Evolutionary conservation across 2,888 invertebrate species (phyloP), one percentile per base, ranked within the genome.

Genomic region (Aquatica leii): DNA sequence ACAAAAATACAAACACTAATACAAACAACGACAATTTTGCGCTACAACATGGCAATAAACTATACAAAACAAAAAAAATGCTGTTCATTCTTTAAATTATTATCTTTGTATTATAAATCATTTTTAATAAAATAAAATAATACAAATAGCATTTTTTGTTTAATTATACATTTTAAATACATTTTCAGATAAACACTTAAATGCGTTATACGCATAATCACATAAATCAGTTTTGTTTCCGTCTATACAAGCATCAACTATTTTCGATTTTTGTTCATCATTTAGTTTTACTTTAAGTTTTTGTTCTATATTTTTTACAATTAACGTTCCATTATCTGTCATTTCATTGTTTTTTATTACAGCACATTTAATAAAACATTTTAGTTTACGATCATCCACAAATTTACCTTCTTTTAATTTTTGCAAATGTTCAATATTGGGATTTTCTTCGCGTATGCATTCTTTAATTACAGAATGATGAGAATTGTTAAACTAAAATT

Each of bases 341-440:
- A 43, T 43, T 17, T 43, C 41, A 43, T 43, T 43, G 2, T 17
- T 8, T 43, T 43, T 43, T 15, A 43, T 43, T 14, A 43, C 41
- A 3, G 41, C 41, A 43, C 41, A 43, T 14, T 43, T 43, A 12
- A 43, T 17, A 43, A 43, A 43, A 8, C 41, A 43, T 12, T 43
- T 43, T 43, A 43, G 14, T 4, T 43, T 43, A 43, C 15, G 14
- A 43, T 43, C 41, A 43, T 43, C 17, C 14, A 43, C n/a, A 17
- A 43, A 43, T 12, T 17, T 9, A 15, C 41, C 41, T 17, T 43
- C 12, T 8, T 17, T 43, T 43, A 43, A 43, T 17, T 43, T 43
- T 17, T 14, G 1, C 14, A 43, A 43, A 12, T 43, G 41, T 14
- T 2, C 41, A 2, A 9, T 3, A 15, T 43, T 14, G 17, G 41